These are phyloP conservation scores for Zygaena filipendulae DNA, from an alignment of 2,888 invertebrate species.

Conservation along the genomic window DNA sequence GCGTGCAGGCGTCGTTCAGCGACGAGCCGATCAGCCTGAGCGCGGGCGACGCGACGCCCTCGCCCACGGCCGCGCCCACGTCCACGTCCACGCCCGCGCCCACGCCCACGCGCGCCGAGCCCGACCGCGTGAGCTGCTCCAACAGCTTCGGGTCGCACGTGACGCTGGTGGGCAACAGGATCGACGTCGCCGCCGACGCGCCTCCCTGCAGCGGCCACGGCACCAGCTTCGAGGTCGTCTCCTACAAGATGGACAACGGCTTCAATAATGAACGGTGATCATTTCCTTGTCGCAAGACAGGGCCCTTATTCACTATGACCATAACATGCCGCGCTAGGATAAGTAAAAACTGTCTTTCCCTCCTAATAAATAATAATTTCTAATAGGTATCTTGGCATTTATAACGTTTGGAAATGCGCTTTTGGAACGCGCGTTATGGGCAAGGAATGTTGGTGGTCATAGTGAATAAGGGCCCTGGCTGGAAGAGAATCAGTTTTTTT, in stretches of 20 bases:
- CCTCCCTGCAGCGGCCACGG: constrained; percentile 20
- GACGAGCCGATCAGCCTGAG: constrained; percentile 43
- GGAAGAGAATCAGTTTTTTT: too few relatives aligned
- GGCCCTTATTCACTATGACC: too few relatives aligned
- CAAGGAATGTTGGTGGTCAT: too few relatives aligned
- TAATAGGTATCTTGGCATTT: too few relatives aligned
- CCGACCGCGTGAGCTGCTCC: constrained; percentile 42
- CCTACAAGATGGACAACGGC: constrained; percentile 72
- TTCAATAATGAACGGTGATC: constrained; percentile 50
- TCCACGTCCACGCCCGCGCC: constrained; percentile 14
- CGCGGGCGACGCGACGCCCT: constrained; percentile 25
- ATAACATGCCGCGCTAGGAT: too few relatives aligned
- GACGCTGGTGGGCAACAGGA: constrained; percentile 86
- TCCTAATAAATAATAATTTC: constrained; percentile 2
- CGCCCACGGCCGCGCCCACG: constrained; percentile 14
- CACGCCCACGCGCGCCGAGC: constrained; percentile 23
- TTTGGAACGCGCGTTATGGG: too few relatives aligned
- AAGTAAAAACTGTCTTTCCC: too few relatives aligned
- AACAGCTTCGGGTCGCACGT: constrained; percentile 86
- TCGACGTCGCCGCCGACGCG: constrained; percentile 72
- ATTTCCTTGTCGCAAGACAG: too few relatives aligned
- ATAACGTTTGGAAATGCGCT: too few relatives aligned
- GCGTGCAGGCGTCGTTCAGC: constrained; percentile 42
- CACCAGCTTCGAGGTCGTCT: constrained; percentile 70
- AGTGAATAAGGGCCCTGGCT: neutral